phyloP scores from a whole-genome alignment of 2,797 vertebrate genomes.

The Spinibarbus caldwelli region DNA sequence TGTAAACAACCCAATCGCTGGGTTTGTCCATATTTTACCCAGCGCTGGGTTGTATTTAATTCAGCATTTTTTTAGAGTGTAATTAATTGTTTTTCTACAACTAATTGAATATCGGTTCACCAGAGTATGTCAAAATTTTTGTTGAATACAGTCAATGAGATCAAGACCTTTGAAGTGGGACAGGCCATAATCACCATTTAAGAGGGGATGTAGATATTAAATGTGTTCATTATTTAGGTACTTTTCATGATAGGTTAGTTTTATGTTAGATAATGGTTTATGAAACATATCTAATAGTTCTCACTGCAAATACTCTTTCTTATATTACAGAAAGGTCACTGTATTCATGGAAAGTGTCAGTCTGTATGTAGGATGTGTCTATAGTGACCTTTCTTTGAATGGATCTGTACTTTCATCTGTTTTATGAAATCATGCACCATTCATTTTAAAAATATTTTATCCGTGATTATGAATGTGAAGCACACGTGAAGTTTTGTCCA shows the following conservation, averaged over 20 bases:
- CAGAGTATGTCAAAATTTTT: background rate
- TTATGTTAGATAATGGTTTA: background rate
- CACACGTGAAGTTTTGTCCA: conserved; percentile 13
- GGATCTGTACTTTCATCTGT: conserved; percentile 30
- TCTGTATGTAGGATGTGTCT: conserved; percentile 26
- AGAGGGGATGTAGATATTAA: background rate
- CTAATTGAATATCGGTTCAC: background rate
- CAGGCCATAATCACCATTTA: background rate
- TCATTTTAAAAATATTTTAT: conserved; percentile 1
- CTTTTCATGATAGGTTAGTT: background rate
- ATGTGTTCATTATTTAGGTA: background rate
- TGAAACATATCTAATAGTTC: background rate
- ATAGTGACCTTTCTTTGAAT: conserved; percentile 45
- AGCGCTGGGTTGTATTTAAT: no score
- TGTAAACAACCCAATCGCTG: no score
- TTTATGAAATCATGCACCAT: conserved; percentile 45
- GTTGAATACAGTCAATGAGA: background rate
- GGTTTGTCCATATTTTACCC: no score
- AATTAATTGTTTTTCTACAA: background rate
- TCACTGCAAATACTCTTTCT: background rate
- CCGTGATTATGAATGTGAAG: conserved; percentile 33
- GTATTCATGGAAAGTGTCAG: background rate
- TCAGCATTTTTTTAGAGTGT: no score
- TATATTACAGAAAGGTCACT: background rate
- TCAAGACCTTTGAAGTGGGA: background rate